phyloP scores from a whole-genome alignment of 2,888 invertebrate genomes.

The Phlogophora meticulosa region DNA sequence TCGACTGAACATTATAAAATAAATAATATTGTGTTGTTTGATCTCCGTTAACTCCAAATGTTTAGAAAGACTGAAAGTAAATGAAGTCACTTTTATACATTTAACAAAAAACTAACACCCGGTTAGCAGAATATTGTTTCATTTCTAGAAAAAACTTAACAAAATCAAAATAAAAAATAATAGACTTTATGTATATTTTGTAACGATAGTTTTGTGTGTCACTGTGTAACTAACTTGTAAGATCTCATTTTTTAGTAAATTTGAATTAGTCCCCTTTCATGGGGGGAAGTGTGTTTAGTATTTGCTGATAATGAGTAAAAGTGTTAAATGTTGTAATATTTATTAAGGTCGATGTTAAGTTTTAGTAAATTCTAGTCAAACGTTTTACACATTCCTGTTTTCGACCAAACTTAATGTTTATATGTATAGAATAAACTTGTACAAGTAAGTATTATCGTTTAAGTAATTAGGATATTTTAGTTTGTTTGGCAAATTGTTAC shows the following conservation, averaged over 20 bases:
- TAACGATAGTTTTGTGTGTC: slow-evolving; percentile 76
- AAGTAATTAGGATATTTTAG: slow-evolving; percentile 67
- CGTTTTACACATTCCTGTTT: slow-evolving; percentile 91
- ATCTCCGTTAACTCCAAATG: slow-evolving; percentile 85
- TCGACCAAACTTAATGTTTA: slow-evolving; percentile 88
- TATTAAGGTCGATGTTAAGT: slow-evolving; percentile 90
- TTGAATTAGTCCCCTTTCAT: slow-evolving; percentile 71
- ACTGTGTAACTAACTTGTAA: slow-evolving; percentile 71
- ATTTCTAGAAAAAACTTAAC: slow-evolving; percentile 24
- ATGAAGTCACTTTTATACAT: slow-evolving; percentile 54
- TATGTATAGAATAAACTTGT: slow-evolving; percentile 70
- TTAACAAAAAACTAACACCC: slow-evolving; percentile 27
- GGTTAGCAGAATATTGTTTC: slow-evolving; percentile 18
- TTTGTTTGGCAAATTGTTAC: slow-evolving; percentile 54
- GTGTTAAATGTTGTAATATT: slow-evolving; percentile 87
- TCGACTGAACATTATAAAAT: slow-evolving; percentile 66
- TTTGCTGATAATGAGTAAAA: slow-evolving; percentile 77
- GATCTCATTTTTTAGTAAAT: slow-evolving; percentile 86
- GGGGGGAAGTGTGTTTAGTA: slow-evolving; percentile 63
- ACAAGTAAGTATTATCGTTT: slow-evolving; percentile 60
- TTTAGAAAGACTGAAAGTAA: slow-evolving; percentile 78
- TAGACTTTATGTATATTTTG: slow-evolving; percentile 64
- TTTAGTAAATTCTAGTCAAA: slow-evolving; percentile 91
- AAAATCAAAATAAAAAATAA: slow-evolving; percentile 29
- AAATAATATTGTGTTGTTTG: slow-evolving; percentile 74